Evolutionary conservation across 2,888 invertebrate genomes (phyloP), one percentile per base, ranked within the genome.

Genomic region (Thysanoteuthis rhombus): DNA sequence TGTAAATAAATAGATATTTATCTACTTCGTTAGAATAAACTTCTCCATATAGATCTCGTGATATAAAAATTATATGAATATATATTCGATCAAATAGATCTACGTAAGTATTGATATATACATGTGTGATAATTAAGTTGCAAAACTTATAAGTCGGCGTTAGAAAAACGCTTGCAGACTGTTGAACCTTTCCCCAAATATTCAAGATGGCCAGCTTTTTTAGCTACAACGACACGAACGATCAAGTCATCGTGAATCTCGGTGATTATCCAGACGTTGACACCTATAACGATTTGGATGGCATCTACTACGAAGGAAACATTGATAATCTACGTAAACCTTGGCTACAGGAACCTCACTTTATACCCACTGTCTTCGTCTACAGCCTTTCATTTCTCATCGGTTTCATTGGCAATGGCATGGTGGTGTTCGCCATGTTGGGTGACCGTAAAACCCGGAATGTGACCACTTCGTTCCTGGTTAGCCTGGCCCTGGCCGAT

Each of bases 341-440:
- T 32, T 95, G 95, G 95, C 93, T 95, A 10, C 93, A 94, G 25
- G 95, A 95, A 90, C 95, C 96, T 16, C 95, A 96, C 94, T 95
- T 96, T 93, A 94, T 96, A n/a, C 96, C 96, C 2, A 94, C 96
- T 25, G 95, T 96, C 10, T 93, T 95, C 4, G 94, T 96, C 10
- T 96, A 96, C 94, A 95, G 95, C 90, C 38, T 94, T 25, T 95
- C 95, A 92, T 97, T 97, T 95, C 94, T 97, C 28, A 94, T 97
- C 32, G 97, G 97, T 4, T 95, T 97, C 25, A 94, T 97, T 6
- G 97, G 97, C 5, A 97, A 97, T 95, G 94, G 96, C 3, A 95
- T 97, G 16, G 97, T 97, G 32, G 97, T 97, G 91, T 96, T 96
- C 58, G 97, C 97, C 32, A 97, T 97, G 96, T 94, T 96, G 32